Base-by-base conservation (phyloP, 64 coral and sea anemone genomes). In the Acropora tenuis region DNA sequence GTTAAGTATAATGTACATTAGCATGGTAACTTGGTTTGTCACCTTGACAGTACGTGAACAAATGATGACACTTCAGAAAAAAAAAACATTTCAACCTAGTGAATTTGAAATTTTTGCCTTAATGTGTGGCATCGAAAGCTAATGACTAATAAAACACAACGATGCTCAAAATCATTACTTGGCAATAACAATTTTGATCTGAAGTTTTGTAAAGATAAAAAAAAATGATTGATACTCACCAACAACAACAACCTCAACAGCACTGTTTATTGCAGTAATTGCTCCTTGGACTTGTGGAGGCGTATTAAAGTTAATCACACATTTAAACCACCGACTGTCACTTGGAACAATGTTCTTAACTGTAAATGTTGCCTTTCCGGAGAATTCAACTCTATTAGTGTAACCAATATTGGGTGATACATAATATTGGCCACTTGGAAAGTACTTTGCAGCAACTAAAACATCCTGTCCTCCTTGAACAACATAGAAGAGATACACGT, bases 191-290 rank as follows among this genome's bases (percentile, higher is more conserved):
- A 0, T 30, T 30, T 30, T 30, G 30, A 30, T 30, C 30, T 30
- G 30, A 30, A 30, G 30, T 0, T 0, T 0, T 30, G 30, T 30
- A 30, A 30, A 30, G 30, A 30, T 30, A 30, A 30, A 30, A 30
- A 30, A n/a, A 55, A 55, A 55, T 2, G 10, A 63, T 63, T 55
- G 8, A 3, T 74, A 92, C 90, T 92, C 79, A 92, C 90, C 90
- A 16, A 92, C 90, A 11, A 92, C 90, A 6, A 92, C 73, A 52
- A 92, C 82, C 6, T 79, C 48, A 77, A 61, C 55, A 8, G 59
- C 0, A 41, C 60, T 83, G 43, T 0, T 6, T 11, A 83, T 83
- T 43, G 1, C 10, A 1, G 3, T 13, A 43, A 16, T 5, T 55
- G 0, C 10, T 4, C 52, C 52, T 55, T 5, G 43, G 17, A 17